Percentiles rank a stretch among this genome's conserved stretches.
Conservation (phyloP, 2,888 invertebrate species). For the Idaea aversata region DNA sequence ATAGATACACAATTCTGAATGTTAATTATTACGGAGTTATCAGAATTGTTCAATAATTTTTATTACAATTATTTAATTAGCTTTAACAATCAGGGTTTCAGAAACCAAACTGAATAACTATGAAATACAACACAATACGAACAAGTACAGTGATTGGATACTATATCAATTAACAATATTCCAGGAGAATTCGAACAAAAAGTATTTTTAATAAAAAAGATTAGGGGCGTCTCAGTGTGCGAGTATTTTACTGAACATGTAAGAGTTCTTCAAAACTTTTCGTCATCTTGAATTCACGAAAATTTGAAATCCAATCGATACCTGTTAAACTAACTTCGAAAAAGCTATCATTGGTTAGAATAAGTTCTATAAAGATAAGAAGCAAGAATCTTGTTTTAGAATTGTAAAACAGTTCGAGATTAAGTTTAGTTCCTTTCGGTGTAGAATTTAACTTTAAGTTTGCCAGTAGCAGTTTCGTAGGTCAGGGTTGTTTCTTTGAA, state of each 20-base stretch:
- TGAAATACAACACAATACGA: no score
- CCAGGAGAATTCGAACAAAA: not conserved
- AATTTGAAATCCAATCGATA: not conserved
- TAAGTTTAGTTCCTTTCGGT: not conserved
- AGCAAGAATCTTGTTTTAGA: not conserved
- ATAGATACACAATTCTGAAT: no score
- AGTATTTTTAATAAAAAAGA: not conserved
- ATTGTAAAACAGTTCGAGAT: not conserved
- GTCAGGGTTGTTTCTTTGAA: slow-evolving; percentile 4
- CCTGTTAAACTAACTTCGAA: not conserved
- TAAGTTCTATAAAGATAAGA: not conserved
- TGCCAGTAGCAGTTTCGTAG: not conserved
- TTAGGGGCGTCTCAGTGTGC: no score
- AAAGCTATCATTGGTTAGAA: not conserved
- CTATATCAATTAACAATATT: no score
- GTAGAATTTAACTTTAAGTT: not conserved
- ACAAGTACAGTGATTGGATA: no score
- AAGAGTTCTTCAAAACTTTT: not conserved
- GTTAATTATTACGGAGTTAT: no score
- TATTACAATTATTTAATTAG: no score
- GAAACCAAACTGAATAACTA: no score
- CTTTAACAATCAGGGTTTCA: no score
- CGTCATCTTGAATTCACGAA: not conserved
- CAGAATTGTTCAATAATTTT: no score
- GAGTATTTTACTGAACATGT: not conserved